A percentile compares a stretch with the other conserved stretches of the same genome.
phyloP scores from a whole-genome alignment of 2,888 invertebrate species.

The Schizaphis graminum region DNA sequence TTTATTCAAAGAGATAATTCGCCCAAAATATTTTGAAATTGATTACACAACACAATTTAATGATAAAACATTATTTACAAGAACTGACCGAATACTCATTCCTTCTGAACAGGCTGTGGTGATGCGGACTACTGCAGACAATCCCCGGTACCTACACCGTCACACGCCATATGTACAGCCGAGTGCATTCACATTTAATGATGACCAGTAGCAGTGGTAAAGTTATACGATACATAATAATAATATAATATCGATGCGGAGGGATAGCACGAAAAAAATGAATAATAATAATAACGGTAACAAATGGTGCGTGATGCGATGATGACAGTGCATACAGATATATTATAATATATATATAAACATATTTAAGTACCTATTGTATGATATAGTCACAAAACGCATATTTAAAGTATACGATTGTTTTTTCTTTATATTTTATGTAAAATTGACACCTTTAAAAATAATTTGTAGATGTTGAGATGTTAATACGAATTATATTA shows the following conservation, averaged over 20 bases:
- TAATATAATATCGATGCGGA: slow-evolving; percentile 44
- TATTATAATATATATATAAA: background rate
- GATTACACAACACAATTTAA: background rate
- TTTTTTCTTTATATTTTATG: background rate
- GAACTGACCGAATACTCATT: slow-evolving; percentile 15
- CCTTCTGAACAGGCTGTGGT: slow-evolving; percentile 37
- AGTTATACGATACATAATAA: slow-evolving; percentile 28
- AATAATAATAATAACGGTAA: slow-evolving; percentile 55
- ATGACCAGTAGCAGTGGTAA: slow-evolving; percentile 54
- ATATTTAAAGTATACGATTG: background rate
- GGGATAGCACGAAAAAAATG: slow-evolving; percentile 21
- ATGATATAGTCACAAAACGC: background rate
- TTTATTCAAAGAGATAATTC: background rate
- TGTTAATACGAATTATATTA: background rate
- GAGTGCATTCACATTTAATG: slow-evolving; percentile 59
- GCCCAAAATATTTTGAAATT: background rate
- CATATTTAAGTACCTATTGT: slow-evolving; percentile 18
- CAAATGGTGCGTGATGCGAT: slow-evolving; percentile 50
- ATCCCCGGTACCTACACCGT: background rate
- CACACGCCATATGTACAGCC: slow-evolving; percentile 13
- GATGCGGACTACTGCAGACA: slow-evolving; percentile 45
- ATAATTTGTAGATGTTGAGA: background rate
- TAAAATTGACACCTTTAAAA: background rate
- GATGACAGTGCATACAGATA: background rate
- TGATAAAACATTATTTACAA: background rate